Evolutionary conservation across 2,888 invertebrate genomes (phyloP).

Genomic region (Arrhopalites spinosus): DNA sequence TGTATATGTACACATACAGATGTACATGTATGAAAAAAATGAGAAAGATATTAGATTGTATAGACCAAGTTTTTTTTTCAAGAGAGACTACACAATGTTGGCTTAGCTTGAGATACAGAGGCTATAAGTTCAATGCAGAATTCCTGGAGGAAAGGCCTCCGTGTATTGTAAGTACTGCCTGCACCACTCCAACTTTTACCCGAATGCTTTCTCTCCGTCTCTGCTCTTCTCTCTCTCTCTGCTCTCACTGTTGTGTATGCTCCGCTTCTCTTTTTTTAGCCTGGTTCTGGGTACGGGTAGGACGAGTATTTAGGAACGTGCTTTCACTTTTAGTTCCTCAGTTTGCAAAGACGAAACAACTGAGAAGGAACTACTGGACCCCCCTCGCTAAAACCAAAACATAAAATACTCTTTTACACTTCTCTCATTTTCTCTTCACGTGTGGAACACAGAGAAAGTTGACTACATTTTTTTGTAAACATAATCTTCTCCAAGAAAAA

Average conservation of each 20-base stretch:
- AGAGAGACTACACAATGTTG: neutral
- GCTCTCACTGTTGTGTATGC: constrained; percentile 9
- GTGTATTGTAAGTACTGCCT: neutral
- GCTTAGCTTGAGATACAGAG: neutral
- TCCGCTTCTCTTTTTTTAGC: neutral
- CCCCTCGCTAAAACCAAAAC: neutral
- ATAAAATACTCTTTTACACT: neutral
- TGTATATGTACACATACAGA: neutral
- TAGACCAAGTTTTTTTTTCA: no score
- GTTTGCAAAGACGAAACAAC: constrained; percentile 30
- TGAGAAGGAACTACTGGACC: constrained; percentile 15
- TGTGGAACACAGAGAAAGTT: neutral
- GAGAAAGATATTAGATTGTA: neutral
- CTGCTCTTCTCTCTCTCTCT: neutral
- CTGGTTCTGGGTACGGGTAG: neutral
- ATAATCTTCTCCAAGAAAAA: neutral
- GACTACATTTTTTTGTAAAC: neutral
- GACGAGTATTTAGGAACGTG: constrained; percentile 31
- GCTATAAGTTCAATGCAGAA: neutral
- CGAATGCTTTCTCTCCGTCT: neutral
- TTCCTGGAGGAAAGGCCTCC: neutral
- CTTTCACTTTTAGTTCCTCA: constrained; percentile 21
- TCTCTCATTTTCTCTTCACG: neutral
- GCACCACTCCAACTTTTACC: constrained; percentile 6
- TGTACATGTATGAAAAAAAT: neutral